Conservation (phyloP, 2,113 vertebrate genomes). For the Scomber scombrus region DNA sequence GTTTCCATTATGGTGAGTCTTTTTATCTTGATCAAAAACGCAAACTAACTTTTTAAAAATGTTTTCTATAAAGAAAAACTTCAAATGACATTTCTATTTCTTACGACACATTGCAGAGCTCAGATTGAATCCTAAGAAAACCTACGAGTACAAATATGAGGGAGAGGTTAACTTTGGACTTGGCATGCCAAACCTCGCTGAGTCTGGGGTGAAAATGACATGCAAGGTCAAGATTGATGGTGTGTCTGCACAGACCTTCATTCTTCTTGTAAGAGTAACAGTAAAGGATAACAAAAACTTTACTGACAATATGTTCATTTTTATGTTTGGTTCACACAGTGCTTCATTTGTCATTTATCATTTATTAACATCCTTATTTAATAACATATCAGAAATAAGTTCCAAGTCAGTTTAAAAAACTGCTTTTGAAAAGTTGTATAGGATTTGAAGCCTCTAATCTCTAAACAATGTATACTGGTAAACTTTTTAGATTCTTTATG, state of each 20-base stretch:
- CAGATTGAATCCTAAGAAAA: conserved; percentile 75
- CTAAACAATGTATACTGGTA: too few relatives aligned
- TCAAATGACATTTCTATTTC: not conserved
- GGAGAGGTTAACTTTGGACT: conserved; percentile 79
- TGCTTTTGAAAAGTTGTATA: conserved; percentile 4
- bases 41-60: not conserved
- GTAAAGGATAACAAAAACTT: not conserved
- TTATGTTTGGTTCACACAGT: not conserved
- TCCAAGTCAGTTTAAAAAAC: not conserved
- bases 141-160: conserved; percentile 84
- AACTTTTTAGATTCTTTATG: not conserved
- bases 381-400: not conserved
- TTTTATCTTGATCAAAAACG: not conserved
- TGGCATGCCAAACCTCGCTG: conserved; percentile 70
- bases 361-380: conserved; percentile 6
- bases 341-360: conserved; percentile 11
- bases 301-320: not conserved
- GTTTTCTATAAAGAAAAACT: not conserved
- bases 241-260: conserved; percentile 66
- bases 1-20: conserved; percentile 80
- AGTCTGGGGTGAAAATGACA: conserved; percentile 75
- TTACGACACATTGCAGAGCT: conserved; percentile 72
- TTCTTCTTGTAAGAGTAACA: conserved; percentile 76
- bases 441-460: not conserved
- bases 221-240: conserved; percentile 79